phyloP scores from a whole-genome alignment of 1,140 invertebrate species.

The Megathymus violae region DNA sequence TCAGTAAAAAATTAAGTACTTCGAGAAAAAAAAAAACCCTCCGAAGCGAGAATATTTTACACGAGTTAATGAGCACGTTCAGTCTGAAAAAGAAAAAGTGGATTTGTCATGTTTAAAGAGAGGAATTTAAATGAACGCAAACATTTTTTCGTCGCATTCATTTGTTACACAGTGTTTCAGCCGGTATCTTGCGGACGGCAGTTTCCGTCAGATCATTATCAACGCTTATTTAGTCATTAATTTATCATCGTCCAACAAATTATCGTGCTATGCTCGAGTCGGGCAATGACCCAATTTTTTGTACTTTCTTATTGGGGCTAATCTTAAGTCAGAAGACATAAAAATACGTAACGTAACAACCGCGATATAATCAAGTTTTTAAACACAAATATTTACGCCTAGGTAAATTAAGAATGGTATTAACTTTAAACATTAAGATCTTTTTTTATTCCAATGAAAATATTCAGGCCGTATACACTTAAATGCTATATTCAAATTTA shows the following conservation, averaged over 20 bases:
- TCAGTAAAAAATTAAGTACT: too few species aligned
- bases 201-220: conserved; percentile 72
- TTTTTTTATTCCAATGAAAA: too few species aligned
- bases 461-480: too few species aligned
- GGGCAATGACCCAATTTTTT: conserved; percentile 40
- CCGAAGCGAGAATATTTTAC: conserved; percentile 6
- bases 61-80: conserved; percentile 25
- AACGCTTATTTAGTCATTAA: conserved; percentile 72
- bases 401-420: too few species aligned
- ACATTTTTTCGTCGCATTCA: conserved; percentile 41
- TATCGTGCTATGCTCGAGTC: conserved; percentile 52
- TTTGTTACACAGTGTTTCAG: conserved; percentile 48
- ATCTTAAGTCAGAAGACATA: too few species aligned
- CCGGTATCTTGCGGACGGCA: conserved; percentile 23
- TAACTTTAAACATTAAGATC: too few species aligned
- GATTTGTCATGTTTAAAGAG: conserved; percentile 22
- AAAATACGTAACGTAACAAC: too few species aligned
- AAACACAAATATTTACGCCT: too few species aligned
- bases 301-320: too few species aligned
- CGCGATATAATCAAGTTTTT: too few species aligned
- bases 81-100: conserved; percentile 16
- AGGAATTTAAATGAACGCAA: conserved; percentile 23
- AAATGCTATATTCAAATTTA: too few species aligned
- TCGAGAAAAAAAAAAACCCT: neutral
- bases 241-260: conserved; percentile 72